phyloP scores from a whole-genome alignment of 2,888 invertebrate genomes.

The Acrocyrtus sp. region DNA sequence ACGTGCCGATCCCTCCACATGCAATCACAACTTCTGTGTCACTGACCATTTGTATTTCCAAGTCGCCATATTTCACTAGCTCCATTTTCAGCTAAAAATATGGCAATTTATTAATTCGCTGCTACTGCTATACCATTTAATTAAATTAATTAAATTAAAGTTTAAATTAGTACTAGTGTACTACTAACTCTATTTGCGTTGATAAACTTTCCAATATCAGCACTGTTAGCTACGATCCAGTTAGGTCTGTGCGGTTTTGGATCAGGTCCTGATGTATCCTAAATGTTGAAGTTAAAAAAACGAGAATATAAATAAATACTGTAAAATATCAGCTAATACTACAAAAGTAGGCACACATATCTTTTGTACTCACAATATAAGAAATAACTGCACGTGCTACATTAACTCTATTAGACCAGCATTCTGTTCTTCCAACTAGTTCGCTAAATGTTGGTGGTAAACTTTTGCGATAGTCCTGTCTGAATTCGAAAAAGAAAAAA shows the following conservation, averaged over 20 bases:
- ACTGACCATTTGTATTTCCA: slow-evolving; percentile 35
- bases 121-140: neutral
- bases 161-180: neutral
- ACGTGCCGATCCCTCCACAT: slow-evolving; percentile 37
- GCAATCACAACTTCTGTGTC: slow-evolving; percentile 31
- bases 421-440: slow-evolving; percentile 54
- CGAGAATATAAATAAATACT: neutral
- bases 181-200: slow-evolving; percentile 27
- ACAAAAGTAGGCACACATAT: slow-evolving; percentile 1
- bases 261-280: slow-evolving; percentile 71
- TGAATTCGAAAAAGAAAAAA: slow-evolving; percentile 3
- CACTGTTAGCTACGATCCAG: slow-evolving; percentile 68
- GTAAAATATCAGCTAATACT: neutral
- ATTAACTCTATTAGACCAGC: slow-evolving; percentile 72
- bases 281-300: slow-evolving; percentile 55
- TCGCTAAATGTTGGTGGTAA: slow-evolving; percentile 44
- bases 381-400: slow-evolving; percentile 72
- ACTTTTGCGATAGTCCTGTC: slow-evolving; percentile 12
- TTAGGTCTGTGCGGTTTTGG: slow-evolving; percentile 69
- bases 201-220: slow-evolving; percentile 50
- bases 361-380: slow-evolving; percentile 70
- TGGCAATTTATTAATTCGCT: too few species aligned
- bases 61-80: slow-evolving; percentile 41
- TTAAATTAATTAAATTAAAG: neutral
- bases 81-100: slow-evolving; percentile 25